phyloP scores from a whole-genome alignment of 2,113 vertebrate species.

The Rhea pennata region DNA sequence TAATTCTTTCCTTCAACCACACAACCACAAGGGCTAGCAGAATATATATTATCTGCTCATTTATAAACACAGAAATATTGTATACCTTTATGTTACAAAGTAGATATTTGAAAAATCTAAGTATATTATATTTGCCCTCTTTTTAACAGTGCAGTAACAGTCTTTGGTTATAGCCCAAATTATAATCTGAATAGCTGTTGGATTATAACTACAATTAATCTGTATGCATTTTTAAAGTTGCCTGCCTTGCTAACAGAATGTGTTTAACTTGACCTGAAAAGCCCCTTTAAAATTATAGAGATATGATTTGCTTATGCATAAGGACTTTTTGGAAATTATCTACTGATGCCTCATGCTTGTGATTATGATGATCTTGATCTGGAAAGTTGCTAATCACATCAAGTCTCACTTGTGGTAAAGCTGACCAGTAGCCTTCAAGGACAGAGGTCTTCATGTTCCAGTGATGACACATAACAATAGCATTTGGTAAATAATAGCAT shows the following conservation, averaged over 20 bases:
- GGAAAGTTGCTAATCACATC: background rate
- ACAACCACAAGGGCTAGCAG: background rate
- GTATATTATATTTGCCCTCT: background rate
- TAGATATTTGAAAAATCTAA: background rate
- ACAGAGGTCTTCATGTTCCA: background rate
- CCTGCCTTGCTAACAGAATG: background rate
- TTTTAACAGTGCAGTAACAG: background rate
- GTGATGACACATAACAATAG: background rate
- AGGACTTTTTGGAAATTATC: background rate
- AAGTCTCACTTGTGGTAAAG: background rate
- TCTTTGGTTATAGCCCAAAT: background rate
- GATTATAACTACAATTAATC: no score
- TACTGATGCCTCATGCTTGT: background rate
- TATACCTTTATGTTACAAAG: background rate
- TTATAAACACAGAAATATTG: background rate
- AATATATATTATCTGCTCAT: background rate
- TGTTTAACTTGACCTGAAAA: background rate
- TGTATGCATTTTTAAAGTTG: no score
- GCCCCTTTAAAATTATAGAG: background rate
- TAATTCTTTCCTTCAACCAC: background rate
- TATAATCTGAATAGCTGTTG: background rate
- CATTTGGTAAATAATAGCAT: background rate
- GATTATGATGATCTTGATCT: background rate
- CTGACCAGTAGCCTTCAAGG: no score
- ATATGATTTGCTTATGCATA: background rate